Evolutionary conservation across 92 coral and sea anemone species (phyloP).

Genomic region (Isaurus tuberculatus): DNA sequence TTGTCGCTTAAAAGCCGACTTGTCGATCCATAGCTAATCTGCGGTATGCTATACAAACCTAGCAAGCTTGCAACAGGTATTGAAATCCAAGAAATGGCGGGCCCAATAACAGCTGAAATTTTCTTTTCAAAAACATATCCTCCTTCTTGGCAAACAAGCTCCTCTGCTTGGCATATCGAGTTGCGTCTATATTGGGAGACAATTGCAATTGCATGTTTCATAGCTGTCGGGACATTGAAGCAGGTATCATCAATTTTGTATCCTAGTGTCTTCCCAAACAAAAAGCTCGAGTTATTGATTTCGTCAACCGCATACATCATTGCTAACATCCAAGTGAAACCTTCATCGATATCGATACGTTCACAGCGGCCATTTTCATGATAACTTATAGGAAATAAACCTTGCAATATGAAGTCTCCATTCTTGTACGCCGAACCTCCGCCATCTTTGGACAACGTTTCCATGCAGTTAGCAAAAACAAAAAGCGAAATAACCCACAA

Average conservation of each 20-base stretch:
- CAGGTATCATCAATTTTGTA: conserved; percentile 91
- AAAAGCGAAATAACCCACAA: neutral
- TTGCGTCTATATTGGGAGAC: conserved; percentile 91
- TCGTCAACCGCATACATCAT: conserved; percentile 80
- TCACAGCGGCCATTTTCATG: conserved; percentile 65
- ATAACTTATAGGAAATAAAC: conserved; percentile 81
- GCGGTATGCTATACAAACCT: conserved; percentile 88
- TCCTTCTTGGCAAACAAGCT: conserved; percentile 61
- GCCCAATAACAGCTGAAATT: conserved; percentile 88
- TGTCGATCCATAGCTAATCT: conserved; percentile 90
- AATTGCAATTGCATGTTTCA: conserved; percentile 85
- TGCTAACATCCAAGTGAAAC: conserved; percentile 76
- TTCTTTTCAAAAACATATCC: conserved; percentile 23
- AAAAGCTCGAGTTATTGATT: conserved; percentile 70
- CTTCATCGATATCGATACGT: conserved; percentile 55
- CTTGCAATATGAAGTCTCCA: conserved; percentile 79
- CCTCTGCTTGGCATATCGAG: conserved; percentile 76
- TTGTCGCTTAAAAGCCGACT: conserved; percentile 93
- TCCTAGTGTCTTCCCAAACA: conserved; percentile 72
- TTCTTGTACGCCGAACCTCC: conserved; percentile 46
- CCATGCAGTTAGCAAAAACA: neutral
- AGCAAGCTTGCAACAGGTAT: conserved; percentile 89
- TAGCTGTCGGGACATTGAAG: conserved; percentile 74
- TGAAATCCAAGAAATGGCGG: conserved; percentile 86
- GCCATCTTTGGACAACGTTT: conserved; percentile 1